These are phyloP conservation scores for Zeus faber DNA, from an alignment of 2,113 vertebrate species.

Conservation along the genomic window DNA sequence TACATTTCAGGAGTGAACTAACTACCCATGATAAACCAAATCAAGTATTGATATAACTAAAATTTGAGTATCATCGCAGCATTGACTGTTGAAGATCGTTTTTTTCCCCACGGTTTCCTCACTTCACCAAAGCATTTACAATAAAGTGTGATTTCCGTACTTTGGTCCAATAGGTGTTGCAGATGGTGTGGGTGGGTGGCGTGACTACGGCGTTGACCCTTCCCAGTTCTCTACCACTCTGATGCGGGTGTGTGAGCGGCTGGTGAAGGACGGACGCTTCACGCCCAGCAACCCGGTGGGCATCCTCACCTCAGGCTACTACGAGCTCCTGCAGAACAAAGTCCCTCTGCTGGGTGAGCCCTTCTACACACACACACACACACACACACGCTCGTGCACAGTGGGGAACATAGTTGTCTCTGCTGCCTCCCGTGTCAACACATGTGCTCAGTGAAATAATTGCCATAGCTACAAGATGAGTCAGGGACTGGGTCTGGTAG, in stretches of 20 bases:
- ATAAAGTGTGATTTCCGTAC: too few species aligned
- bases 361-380: neutral
- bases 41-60: too few species aligned
- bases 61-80: too few species aligned
- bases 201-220: constrained; percentile 97
- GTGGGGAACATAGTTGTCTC: constrained; percentile 11
- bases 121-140: too few species aligned
- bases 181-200: constrained; percentile 96
- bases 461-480: constrained; percentile 50
- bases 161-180: constrained; percentile 85
- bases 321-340: constrained; percentile 97
- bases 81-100: too few species aligned
- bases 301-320: constrained; percentile 93
- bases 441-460: constrained; percentile 19
- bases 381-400: constrained; percentile 2
- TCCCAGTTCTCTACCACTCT: constrained; percentile 98
- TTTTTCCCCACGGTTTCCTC: too few species aligned
- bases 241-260: constrained; percentile 93
- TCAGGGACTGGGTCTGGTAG: constrained; percentile 27
- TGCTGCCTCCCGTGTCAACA: constrained; percentile 9
- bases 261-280: constrained; percentile 96
- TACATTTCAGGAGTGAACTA: too few species aligned
- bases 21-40: too few species aligned
- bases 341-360: constrained; percentile 93
- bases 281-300: constrained; percentile 91